These are phyloP conservation scores for Sesamia inferens DNA, from an alignment of 2,888 invertebrate genomes.

Conservation along the genomic window DNA sequence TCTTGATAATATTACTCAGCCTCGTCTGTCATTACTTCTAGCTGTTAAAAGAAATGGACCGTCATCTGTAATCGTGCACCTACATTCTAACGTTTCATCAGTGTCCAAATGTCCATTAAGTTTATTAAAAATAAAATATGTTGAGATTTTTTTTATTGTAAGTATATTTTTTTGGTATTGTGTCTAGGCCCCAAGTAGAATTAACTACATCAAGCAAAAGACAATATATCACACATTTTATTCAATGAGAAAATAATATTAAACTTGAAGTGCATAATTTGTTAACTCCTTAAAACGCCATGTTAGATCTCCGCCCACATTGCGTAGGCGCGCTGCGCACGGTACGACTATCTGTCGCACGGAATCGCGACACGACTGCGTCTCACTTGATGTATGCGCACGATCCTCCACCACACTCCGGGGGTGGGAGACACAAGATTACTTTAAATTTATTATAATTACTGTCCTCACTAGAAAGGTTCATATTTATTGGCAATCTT, in stretches of 20 bases:
- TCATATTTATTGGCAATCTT: conserved; percentile 36
- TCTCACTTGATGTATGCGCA: conserved; percentile 68
- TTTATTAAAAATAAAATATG: not conserved
- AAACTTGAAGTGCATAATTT: conserved; percentile 44
- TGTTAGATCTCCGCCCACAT: conserved; percentile 59
- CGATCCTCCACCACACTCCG: conserved; percentile 59
- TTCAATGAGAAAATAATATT: conserved; percentile 43
- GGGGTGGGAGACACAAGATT: conserved; percentile 61
- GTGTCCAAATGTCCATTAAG: not conserved
- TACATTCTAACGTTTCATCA: not conserved
- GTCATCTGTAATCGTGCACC: not conserved
- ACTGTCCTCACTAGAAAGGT: conserved; percentile 43
- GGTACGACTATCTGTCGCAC: conserved; percentile 70
- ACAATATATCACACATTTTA: conserved; percentile 27
- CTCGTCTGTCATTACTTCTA: not conserved
- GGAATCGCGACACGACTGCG: conserved; percentile 68
- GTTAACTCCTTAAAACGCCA: conserved; percentile 44
- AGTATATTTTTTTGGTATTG: not conserved
- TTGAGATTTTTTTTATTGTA: not conserved
- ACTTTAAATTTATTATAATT: conserved; percentile 61
- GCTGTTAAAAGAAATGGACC: not conserved
- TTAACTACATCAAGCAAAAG: not conserved
- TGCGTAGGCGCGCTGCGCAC: conserved; percentile 68
- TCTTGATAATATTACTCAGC: conserved; percentile 1
- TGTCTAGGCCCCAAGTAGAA: not conserved